Evolutionary conservation across 2,797 vertebrate genomes (phyloP), one percentile per base, ranked within the genome.

Genomic region (Phalanger gymnotis): DNA sequence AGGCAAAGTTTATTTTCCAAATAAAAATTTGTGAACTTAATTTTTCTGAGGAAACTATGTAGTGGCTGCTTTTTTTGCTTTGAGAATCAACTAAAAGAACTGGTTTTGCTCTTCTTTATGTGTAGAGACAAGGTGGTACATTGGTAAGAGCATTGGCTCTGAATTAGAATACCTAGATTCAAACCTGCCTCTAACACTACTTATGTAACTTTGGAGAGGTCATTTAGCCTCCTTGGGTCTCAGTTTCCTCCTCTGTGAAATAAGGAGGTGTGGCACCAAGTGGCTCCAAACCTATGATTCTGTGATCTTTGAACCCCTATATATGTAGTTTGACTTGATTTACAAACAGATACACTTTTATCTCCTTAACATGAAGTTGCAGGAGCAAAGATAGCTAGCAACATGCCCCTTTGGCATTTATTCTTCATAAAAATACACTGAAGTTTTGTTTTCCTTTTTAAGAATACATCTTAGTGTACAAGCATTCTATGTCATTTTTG

Each of bases 371-470:
- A 61, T 95, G 81, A 96, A 96, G 30, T 90, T 91, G 34, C 40
- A 91, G 28, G 91, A 40, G 66, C 57, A 93, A 56, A 95, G n/a
- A 91, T 56, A 28, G 92, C 25, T 96, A 95, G 53, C 7, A 87
- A 10, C 40, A 1, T 87, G 73, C 40, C 40, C 9, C 40, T 87
- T 87, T 92, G 52, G 11, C 93, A 91, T 96, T 96, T 96, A 92
- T 90, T 94, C 0, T 94, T 95, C 58, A 90, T 54, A 87, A 81
- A 93, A 94, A 52, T 92, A 61, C 58, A 54, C 47, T 96, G 10
- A 51, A 95, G 47, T 90, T 96, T 94, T 94, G 92, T 30, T 54
- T 94, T 56, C 91, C 51, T 95, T 97, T 87, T 61, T 93, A 91
- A 93, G 94, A 93, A 47, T 87, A 12, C 16, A 51, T 87, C 40